A percentile compares a stretch with the other conserved stretches of the same genome.
phyloP scores from a whole-genome alignment of 2,888 invertebrate genomes.

The Epinotia ramella region DNA sequence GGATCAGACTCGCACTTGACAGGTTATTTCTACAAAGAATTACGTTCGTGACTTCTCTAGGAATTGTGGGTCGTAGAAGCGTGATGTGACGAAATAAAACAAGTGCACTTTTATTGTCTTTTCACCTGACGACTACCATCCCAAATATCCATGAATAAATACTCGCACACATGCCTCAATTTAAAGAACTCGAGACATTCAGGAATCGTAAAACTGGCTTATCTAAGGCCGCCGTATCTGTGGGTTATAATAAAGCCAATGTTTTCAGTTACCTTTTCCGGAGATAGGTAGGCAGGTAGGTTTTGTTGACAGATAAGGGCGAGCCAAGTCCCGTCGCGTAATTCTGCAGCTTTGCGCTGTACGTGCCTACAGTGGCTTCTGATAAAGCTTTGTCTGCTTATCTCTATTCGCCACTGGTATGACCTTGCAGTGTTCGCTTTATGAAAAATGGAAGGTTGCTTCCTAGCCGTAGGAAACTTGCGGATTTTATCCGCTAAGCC shows the following conservation, averaged over 20 bases:
- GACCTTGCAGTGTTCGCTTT: slow-evolving; percentile 36
- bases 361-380: slow-evolving; percentile 27
- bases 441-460: slow-evolving; percentile 31
- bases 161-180: slow-evolving; percentile 16
- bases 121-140: neutral
- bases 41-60: slow-evolving; percentile 10
- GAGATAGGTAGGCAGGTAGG: slow-evolving; percentile 31
- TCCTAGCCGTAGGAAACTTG: neutral
- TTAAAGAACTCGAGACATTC: slow-evolving; percentile 30
- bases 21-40: neutral
- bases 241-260: slow-evolving; percentile 39
- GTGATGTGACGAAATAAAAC: slow-evolving; percentile 26
- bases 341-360: slow-evolving; percentile 39
- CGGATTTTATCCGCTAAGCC: slow-evolving; percentile 4
- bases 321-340: slow-evolving; percentile 38
- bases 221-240: slow-evolving; percentile 37
- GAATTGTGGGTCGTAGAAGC: slow-evolving; percentile 7
- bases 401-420: slow-evolving; percentile 37
- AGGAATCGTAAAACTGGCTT: slow-evolving; percentile 38
- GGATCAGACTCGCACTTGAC: no score
- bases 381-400: slow-evolving; percentile 37
- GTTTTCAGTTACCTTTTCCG: slow-evolving; percentile 42
- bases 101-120: slow-evolving; percentile 7
- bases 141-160: slow-evolving; percentile 31
- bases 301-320: slow-evolving; percentile 40